These are phyloP conservation scores for Cheilosia scutellata DNA, from an alignment of 2,888 invertebrate genomes.

Conservation along the genomic window DNA sequence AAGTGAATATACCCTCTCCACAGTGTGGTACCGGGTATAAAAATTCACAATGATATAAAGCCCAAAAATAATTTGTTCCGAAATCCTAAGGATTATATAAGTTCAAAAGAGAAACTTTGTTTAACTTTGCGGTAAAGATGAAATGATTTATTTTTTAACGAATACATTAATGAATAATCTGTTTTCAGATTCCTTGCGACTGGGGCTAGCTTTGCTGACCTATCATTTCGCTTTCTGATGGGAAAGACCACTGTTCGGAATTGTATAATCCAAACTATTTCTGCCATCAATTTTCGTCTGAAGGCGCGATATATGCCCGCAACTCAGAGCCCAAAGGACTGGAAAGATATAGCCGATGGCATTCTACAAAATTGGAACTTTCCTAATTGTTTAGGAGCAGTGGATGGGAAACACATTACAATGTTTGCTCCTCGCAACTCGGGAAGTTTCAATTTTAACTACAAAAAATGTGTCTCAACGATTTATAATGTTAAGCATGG, in stretches of 20 bases:
- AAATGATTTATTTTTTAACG: not conserved
- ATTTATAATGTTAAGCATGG: constrained; percentile 2
- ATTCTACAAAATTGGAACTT: not conserved
- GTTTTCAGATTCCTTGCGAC: constrained; percentile 3
- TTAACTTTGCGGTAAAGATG: not conserved
- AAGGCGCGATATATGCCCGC: not conserved
- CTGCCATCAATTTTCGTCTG: not conserved
- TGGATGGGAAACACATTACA: constrained; percentile 3
- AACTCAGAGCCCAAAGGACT: not conserved
- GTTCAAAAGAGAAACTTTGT: constrained; percentile 2
- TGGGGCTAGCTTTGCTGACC: no score
- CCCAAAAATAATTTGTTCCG: constrained; percentile 5
- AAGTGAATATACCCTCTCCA: no score
- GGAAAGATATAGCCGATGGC: not conserved
- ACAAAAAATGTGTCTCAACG: constrained; percentile 18
- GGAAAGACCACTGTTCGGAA: not conserved
- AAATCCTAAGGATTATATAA: constrained; percentile 7
- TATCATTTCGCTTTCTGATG: not conserved
- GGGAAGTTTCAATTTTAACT: constrained; percentile 26
- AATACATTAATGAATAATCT: not conserved
- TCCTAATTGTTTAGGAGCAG: not conserved
- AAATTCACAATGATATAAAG: constrained; percentile 2
- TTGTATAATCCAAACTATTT: not conserved
- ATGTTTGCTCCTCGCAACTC: constrained; percentile 28
- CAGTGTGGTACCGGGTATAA: no score